Evolutionary conservation across 2,888 invertebrate species (phyloP).

Genomic region (Latheticus oryzae): DNA sequence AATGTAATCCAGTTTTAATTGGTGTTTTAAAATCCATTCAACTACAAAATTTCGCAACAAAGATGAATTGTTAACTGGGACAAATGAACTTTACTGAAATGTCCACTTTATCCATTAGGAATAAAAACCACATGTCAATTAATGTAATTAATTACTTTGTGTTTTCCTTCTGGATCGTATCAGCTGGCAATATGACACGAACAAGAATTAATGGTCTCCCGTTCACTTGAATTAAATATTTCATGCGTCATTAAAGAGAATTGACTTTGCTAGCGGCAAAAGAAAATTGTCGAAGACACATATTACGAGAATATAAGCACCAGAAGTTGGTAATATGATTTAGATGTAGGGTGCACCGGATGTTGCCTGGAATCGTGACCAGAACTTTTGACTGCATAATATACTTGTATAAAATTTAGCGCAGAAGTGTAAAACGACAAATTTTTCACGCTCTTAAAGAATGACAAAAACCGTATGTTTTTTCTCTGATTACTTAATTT

Average conservation of each 20-base stretch:
- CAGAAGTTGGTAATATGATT: conserved; percentile 63
- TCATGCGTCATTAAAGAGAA: conserved; percentile 38
- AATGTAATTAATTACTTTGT: conserved; percentile 24
- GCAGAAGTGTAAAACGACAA: conserved; percentile 25
- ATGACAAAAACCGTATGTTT: conserved; percentile 40
- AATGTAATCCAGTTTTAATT: too few species aligned
- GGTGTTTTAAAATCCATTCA: too few species aligned
- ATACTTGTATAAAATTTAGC: conserved; percentile 62
- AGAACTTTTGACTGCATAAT: conserved; percentile 64
- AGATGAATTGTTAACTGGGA: not conserved
- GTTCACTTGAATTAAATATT: conserved; percentile 29
- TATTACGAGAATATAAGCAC: conserved; percentile 53
- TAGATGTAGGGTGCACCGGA: conserved; percentile 64
- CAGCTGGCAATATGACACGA: conserved; percentile 2
- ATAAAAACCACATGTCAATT: conserved; percentile 18
- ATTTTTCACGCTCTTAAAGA: conserved; percentile 22
- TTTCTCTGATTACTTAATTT: conserved; percentile 44
- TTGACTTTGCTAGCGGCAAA: conserved; percentile 25
- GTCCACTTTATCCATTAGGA: conserved; percentile 1
- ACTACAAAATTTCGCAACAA: too few species aligned
- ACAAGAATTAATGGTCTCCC: conserved; percentile 22
- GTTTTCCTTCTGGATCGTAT: conserved; percentile 28
- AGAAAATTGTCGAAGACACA: conserved; percentile 52
- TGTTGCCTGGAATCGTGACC: conserved; percentile 63
- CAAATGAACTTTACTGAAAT: not conserved